Base-by-base conservation (phyloP, 1,140 invertebrate species). In the Arion vulgaris region DNA sequence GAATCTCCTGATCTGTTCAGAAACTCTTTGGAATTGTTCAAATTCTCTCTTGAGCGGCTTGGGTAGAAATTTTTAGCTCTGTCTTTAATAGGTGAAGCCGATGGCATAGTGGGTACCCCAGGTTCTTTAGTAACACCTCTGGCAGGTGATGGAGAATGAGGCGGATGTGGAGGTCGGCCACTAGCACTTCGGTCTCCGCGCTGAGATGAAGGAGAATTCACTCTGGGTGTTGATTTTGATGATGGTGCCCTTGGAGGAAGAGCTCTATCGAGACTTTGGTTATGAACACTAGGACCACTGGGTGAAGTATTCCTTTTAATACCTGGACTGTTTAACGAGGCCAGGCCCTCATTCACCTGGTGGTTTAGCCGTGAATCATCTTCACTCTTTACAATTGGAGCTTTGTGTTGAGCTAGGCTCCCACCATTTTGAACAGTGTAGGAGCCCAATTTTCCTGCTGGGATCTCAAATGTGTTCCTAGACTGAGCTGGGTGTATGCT, bases 351-450 rank as follows among this genome's bases (percentile, higher is more conserved):
- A 79, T 38, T 45, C 71, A 69, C 83, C 68, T 74, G 73, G 17
- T 81, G 66, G 62, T 66, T n/a, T n/a, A 66, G 28, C 23, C 23
- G 9, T 57, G 51, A 15, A n/a, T 88, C 88, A 74, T 87, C 88
- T 74, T 91, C 90, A 0, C 85, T 83, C 32, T 83, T 86, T 15
- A 89, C 90, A 69, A 90, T 83, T 11, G 90, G 90, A 62, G 89
- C 88, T 36, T 78, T 80, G n/a, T 66, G 41, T 49, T 49, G 34
- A 19, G 78, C 57, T 28, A 80, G 72, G 49, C 81, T 78, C 9
- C 75, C 45, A 26, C 75, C 75, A 53, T 83, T 76, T 32, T 77
- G 80, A n/a, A 74, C 71, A 74, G 11, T 62, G 36, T 51, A 81
- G 1, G 80, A 68, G 72, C 62, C 45, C 32, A 62, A 69, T 51